These are phyloP conservation scores for Leptoteleia sp. DNA, from an alignment of 1,140 invertebrate species.

Conservation along the genomic window DNA sequence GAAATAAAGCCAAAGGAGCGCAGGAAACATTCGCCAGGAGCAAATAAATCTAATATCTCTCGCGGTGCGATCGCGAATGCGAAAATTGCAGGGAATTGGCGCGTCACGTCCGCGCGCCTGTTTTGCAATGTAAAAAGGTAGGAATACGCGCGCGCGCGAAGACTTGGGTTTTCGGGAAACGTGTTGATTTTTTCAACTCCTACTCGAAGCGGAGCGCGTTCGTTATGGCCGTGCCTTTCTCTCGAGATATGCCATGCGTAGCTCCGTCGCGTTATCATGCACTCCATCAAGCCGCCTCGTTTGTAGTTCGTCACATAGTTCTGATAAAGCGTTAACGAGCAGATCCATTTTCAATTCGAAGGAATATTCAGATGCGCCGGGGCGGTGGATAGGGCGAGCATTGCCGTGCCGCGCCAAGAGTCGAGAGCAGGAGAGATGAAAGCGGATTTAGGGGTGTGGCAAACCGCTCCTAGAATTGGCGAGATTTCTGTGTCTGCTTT, in stretches of 20 bases:
- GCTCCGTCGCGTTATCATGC: slow-evolving; percentile 47
- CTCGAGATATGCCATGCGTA: slow-evolving; percentile 40
- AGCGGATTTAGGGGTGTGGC: slow-evolving; percentile 73
- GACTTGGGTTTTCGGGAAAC: slow-evolving; percentile 8
- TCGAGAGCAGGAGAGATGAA: slow-evolving; percentile 60
- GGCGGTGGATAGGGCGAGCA: slow-evolving; percentile 62
- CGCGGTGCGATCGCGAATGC: too few species aligned
- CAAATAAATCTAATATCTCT: too few species aligned
- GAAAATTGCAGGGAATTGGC: slow-evolving; percentile 1
- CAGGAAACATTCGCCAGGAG: too few species aligned
- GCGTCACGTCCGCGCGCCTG: slow-evolving; percentile 1
- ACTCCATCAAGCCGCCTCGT: slow-evolving; percentile 53
- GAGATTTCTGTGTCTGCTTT: slow-evolving; percentile 80
- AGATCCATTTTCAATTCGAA: slow-evolving; percentile 63
- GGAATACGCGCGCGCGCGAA: neutral
- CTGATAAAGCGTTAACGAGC: slow-evolving; percentile 68
- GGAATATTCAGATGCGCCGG: slow-evolving; percentile 67
- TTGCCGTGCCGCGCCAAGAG: slow-evolving; percentile 52
- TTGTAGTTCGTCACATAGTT: slow-evolving; percentile 60
- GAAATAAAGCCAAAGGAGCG: too few species aligned
- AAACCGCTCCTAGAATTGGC: slow-evolving; percentile 78
- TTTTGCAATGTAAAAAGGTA: slow-evolving; percentile 38
- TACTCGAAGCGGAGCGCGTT: slow-evolving; percentile 15
- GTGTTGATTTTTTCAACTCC: slow-evolving; percentile 35
- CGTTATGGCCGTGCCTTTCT: slow-evolving; percentile 31